These are phyloP conservation scores for Cyphomyrus discorhynchus DNA, from an alignment of 2,113 vertebrate genomes.

Conservation along the genomic window DNA sequence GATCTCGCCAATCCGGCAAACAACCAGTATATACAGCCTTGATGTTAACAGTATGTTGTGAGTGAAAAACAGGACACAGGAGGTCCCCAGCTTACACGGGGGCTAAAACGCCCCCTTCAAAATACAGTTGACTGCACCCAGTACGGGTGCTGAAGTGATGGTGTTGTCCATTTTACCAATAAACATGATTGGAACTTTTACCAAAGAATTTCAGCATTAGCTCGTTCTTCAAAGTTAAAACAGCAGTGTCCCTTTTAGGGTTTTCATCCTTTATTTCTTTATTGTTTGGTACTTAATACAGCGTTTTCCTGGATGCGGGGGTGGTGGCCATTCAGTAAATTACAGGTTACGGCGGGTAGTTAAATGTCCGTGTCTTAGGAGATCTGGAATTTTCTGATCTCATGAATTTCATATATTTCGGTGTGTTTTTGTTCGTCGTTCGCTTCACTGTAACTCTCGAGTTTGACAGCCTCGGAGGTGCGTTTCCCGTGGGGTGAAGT, in stretches of 20 bases:
- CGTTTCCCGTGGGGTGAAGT: not conserved
- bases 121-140: not conserved
- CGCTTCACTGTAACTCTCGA: not conserved
- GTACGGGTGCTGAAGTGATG: not conserved
- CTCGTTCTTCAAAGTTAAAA: not conserved
- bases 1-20: not conserved
- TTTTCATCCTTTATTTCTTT: not conserved
- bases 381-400: not conserved
- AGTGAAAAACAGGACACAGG: not conserved
- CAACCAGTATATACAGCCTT: not conserved
- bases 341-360: not conserved
- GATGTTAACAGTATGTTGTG: not conserved
- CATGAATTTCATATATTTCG: not conserved
- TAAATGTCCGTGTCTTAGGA: not conserved
- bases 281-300: not conserved
- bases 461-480: not conserved
- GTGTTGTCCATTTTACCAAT: not conserved
- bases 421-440: not conserved
- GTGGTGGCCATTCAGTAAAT: not conserved
- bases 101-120: not conserved
- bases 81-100: not conserved
- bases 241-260: not conserved
- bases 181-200: not conserved
- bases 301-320: not conserved
- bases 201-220: not conserved